phyloP scores from a whole-genome alignment of 2,113 vertebrate genomes.

The Bostrychus sinensis region DNA sequence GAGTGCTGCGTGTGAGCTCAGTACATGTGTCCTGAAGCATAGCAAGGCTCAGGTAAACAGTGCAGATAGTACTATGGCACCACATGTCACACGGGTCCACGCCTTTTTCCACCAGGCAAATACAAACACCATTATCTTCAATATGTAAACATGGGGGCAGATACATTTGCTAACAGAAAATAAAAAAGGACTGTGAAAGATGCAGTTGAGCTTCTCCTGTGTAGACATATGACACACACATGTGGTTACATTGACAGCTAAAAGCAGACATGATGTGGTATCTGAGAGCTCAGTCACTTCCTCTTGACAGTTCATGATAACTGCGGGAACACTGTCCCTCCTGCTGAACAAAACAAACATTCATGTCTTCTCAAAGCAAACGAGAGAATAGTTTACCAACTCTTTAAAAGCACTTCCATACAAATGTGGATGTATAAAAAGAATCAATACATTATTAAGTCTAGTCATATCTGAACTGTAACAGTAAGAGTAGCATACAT shows the following conservation, averaged over 20 bases:
- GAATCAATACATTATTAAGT: not conserved
- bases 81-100: conserved; percentile 5
- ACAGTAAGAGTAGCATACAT: too few species aligned
- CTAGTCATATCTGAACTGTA: not conserved
- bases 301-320: not conserved
- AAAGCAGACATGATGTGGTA: not conserved
- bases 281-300: not conserved
- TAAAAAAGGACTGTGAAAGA: not conserved
- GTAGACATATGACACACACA: too few species aligned
- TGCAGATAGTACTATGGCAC: conserved; percentile 32
- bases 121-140: not conserved
- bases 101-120: not conserved
- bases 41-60: conserved; percentile 35
- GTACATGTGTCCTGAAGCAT: not conserved
- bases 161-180: not conserved
- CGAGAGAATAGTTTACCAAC: not conserved
- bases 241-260: not conserved
- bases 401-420: not conserved
- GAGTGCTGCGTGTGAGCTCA: not conserved
- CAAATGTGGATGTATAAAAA: not conserved
- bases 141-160: not conserved
- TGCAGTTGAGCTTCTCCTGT: not conserved
- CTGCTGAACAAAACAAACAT: not conserved
- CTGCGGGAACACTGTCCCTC: not conserved
- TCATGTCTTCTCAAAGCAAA: not conserved